Evolutionary conservation across 1,140 invertebrate genomes (phyloP), one percentile per base, ranked within the genome.

Genomic region (Caerostris darwini): DNA sequence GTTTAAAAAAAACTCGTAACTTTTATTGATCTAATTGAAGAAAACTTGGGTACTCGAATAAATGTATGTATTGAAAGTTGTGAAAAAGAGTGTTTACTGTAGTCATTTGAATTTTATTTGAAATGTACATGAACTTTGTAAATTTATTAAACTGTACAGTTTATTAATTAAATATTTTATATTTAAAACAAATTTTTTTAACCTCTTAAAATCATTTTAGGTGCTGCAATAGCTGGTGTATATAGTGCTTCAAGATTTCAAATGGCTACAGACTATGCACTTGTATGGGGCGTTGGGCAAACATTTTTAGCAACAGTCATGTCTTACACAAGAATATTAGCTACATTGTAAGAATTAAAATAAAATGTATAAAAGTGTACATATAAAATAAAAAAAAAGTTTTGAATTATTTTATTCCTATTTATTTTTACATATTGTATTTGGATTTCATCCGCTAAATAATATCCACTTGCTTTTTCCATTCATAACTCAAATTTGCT

Each of bases 251-350:
- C 98, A 56, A 97, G 97, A 95, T 97, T 99, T 96, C 97, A 97
- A 95, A 98, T 99, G 98, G 97, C 97, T 92, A 98, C 98, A 50
- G 97, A 98, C 87, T 98, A 99, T 96, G 98, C 98, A 58, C 97
- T 99, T 95, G 97, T 99, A 88, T 99, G 98, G 98, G 99, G 99
- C 86, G 97, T 98, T 69, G 98, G 98, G 94, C 98, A 99, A 96
- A 99, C 98, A n/a, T 96, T 98, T 86, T 96, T 98, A 64, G 97
- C 98, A 59, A 97, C 98, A 91, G 97, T 98, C 95, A 97, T 99
- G 94, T 98, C 98, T 57, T 99, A 99, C 95, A 98, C 98, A 88
- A 97, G 98, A 95, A 98, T 99, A 95, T 96, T 99, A 95, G 98
- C 98, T 88, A 99, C 98, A 71, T 97, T 99, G 95, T 99, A 97